Conservation (phyloP, 2,797 vertebrate genomes). For the Apogon talboti region DNA sequence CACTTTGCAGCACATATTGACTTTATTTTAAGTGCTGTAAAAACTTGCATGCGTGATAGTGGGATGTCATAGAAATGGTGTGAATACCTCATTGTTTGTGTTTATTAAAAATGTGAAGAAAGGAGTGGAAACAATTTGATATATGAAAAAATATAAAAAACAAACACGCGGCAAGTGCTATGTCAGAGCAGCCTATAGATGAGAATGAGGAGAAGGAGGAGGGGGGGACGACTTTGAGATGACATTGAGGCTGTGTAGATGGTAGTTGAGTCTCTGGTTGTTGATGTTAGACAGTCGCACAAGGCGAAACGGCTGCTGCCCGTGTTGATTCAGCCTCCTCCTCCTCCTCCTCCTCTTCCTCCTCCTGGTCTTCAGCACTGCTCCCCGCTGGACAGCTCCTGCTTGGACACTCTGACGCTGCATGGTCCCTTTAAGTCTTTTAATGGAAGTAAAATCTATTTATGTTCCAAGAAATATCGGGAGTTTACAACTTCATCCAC, state of each 20-base stretch:
- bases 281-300: slow-evolving; percentile 86
- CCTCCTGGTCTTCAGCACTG: slow-evolving; percentile 81
- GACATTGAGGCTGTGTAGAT: slow-evolving; percentile 89
- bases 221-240: slow-evolving; percentile 87
- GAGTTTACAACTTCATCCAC: slow-evolving; percentile 84
- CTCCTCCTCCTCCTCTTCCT: slow-evolving; percentile 64
- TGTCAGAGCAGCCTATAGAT: slow-evolving; percentile 65
- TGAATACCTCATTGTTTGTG: slow-evolving; percentile 3
- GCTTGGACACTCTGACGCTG: slow-evolving; percentile 76
- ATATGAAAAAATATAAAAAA: slow-evolving; percentile 39
- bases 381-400: slow-evolving; percentile 82
- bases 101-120: slow-evolving; percentile 1
- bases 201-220: slow-evolving; percentile 47
- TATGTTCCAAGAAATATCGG: slow-evolving; percentile 81
- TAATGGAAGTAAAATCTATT: slow-evolving; percentile 85
- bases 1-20: neutral
- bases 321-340: slow-evolving; percentile 80
- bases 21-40: neutral
- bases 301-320: slow-evolving; percentile 83
- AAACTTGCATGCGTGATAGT: slow-evolving; percentile 26
- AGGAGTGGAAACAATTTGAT: slow-evolving; percentile 9
- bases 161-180: slow-evolving; percentile 48
- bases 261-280: slow-evolving; percentile 83
- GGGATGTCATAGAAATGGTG: neutral
- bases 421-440: slow-evolving; percentile 79